Evolutionary conservation across 2,888 invertebrate genomes (phyloP).

Genomic region (Tetragonula carbonaria): DNA sequence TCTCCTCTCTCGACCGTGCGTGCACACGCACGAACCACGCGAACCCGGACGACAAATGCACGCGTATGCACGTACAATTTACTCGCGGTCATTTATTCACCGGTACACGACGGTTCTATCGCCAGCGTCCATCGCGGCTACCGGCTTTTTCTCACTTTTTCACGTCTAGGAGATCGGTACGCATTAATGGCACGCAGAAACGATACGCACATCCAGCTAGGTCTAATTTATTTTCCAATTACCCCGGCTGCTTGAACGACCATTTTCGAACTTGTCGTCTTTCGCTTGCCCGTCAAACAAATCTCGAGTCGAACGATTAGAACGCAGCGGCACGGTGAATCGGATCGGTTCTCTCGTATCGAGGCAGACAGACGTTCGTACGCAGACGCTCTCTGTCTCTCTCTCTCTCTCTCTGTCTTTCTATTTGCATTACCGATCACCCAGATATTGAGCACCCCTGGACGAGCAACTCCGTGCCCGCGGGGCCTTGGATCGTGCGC

Average conservation of each 20-base stretch:
- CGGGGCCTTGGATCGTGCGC: slow-evolving; percentile 73
- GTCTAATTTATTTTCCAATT: slow-evolving; percentile 46
- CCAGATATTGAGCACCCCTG: slow-evolving; percentile 79
- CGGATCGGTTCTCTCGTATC: slow-evolving; percentile 9
- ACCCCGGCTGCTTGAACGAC: slow-evolving; percentile 4
- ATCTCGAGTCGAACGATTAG: not conserved
- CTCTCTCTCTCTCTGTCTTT: slow-evolving; percentile 45
- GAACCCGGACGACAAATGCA: slow-evolving; percentile 22
- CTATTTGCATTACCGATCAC: slow-evolving; percentile 66
- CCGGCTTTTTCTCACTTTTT: slow-evolving; percentile 23
- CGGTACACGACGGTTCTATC: slow-evolving; percentile 42
- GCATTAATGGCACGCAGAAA: slow-evolving; percentile 23
- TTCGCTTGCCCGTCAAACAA: not conserved
- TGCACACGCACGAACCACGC: not conserved
- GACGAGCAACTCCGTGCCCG: slow-evolving; percentile 67
- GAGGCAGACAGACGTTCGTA: slow-evolving; percentile 23
- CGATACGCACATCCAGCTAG: slow-evolving; percentile 21
- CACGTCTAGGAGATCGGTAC: slow-evolving; percentile 18
- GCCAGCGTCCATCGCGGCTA: slow-evolving; percentile 49
- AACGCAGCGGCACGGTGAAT: not conserved
- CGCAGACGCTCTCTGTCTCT: slow-evolving; percentile 3
- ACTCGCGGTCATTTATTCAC: slow-evolving; percentile 19
- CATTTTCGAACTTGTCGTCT: slow-evolving; percentile 20
- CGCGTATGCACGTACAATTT: slow-evolving; percentile 48
- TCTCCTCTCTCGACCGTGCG: not conserved